Base-by-base conservation (phyloP, 2,113 vertebrate genomes). In the Agelaius tricolor region DNA sequence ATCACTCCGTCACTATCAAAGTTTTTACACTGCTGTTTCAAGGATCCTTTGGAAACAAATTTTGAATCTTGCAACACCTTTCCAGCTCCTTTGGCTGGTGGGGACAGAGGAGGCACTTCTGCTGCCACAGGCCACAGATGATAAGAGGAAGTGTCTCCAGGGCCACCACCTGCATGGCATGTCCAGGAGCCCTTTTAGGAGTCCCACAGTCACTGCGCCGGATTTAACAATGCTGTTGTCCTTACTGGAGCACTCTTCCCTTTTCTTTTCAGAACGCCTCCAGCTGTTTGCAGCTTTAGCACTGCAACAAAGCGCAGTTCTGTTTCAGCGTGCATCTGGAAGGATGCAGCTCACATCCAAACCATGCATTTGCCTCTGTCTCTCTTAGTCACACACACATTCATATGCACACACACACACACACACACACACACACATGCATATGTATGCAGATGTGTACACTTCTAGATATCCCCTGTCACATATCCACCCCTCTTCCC, bases 371-470 rank as follows among this genome's bases (percentile, higher is more conserved):
- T 3, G 0, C 18, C 15, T 79, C 39, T 79, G 3, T 28, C 21
- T 35, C 39, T 67, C 26, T 47, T 49, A 51, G 11, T 13, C 15
- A 31, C 27, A 33, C 3, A 23, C 6, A 46, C 2, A 27, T 0
- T 28, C 0, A 46, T 1, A 37, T 0, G 26, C 1, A 46, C 0
- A 13, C 0, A 24, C 20, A 47, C 1, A 33, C 0, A 24, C 1
- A 37, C 0, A 11, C 0, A 47, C 9, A 47, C 1, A 9, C 3
- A 14, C 2, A 6, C 6, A 23, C 5, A 16, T 5, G 30, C 2
- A 23, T 10, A 23, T 6, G 6, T 18, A 21, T 26, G 14, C 12
- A 35, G 26, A 37, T 22, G 11, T 3, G 26, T 16, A 27, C 0
- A 1, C 11, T 73, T 49, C 20, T 41, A 61, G 13, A 41, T 54